A percentile compares a stretch with the other conserved stretches of the same genome.
Evolutionary conservation across 1,140 invertebrate species (phyloP).

Genomic region (Sarcophaga bullata): DNA sequence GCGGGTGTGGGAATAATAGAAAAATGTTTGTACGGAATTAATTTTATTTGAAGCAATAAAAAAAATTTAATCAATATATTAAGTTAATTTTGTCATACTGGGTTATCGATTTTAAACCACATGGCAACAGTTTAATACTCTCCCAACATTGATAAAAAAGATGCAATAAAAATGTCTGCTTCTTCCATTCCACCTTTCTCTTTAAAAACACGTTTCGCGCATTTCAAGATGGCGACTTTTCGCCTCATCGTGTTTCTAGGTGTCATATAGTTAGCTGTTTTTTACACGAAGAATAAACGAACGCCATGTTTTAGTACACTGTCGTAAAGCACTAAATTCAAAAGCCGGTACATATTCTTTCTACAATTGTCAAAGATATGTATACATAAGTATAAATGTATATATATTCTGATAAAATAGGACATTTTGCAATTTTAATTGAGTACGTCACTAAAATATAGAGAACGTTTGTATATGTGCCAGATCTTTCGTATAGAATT

Average conservation of each 20-base stretch:
- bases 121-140: background rate
- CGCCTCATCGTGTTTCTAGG: slow-evolving; percentile 29
- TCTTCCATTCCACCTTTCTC: background rate
- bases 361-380: background rate
- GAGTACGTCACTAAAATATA: too few relatives aligned
- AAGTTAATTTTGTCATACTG: background rate
- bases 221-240: slow-evolving; percentile 28
- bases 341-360: background rate
- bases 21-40: background rate
- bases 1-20: background rate
- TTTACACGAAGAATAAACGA: background rate
- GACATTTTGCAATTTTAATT: too few relatives aligned
- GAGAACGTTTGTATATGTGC: background rate
- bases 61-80: background rate
- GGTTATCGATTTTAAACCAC: background rate
- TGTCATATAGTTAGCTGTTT: slow-evolving; percentile 20
- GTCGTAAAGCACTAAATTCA: background rate
- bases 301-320: slow-evolving; percentile 31
- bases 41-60: background rate
- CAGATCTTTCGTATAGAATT: background rate
- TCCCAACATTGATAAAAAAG: background rate
- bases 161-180: background rate
- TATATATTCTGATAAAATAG: too few relatives aligned
- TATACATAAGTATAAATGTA: too few relatives aligned
- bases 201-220: slow-evolving; percentile 14